Percentiles rank a stretch among this genome's conserved stretches.
phyloP scores from a whole-genome alignment of 2,797 vertebrate species.

The Schizothorax lantsangensis region DNA sequence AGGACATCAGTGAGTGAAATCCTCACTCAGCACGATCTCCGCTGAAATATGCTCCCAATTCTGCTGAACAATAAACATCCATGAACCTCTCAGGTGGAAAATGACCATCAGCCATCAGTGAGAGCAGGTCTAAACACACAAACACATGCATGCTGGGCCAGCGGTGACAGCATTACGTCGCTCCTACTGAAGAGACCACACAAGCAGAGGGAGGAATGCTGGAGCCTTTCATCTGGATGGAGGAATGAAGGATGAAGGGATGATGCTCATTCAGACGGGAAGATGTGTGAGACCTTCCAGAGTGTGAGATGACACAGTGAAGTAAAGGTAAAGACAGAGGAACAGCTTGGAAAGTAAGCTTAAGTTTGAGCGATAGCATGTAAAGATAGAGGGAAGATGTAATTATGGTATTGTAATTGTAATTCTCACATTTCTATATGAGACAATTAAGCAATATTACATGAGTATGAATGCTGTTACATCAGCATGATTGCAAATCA shows the following conservation, averaged over 20 bases:
- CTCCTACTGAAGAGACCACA: slow-evolving; percentile 70
- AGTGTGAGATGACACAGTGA: not conserved
- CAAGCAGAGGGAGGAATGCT: slow-evolving; percentile 69
- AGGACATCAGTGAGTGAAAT: slow-evolving; percentile 19
- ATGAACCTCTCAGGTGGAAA: slow-evolving; percentile 56
- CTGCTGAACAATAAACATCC: slow-evolving; percentile 59
- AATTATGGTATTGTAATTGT: not conserved
- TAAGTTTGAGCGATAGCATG: not conserved
- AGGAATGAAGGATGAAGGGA: slow-evolving; percentile 3
- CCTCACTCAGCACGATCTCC: slow-evolving; percentile 56
- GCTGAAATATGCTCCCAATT: slow-evolving; percentile 45
- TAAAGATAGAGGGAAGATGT: not conserved
- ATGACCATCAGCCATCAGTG: slow-evolving; percentile 55
- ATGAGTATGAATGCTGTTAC: not conserved
- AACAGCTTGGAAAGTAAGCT: not conserved
- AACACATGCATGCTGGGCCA: slow-evolving; percentile 31
- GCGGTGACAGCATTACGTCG: slow-evolving; percentile 63
- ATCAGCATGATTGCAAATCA: too few species aligned
- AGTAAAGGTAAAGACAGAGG: not conserved
- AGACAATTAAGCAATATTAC: not conserved
- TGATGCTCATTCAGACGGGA: slow-evolving; percentile 26
- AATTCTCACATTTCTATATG: not conserved
- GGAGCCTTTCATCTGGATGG: slow-evolving; percentile 64
- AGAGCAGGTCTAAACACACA: slow-evolving; percentile 48
- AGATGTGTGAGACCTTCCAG: not conserved